Percentiles rank a stretch among this genome's conserved stretches.
These are phyloP conservation scores for Tetramorium parvispinum DNA, from an alignment of 1,140 invertebrate species.

Conservation along the genomic window DNA sequence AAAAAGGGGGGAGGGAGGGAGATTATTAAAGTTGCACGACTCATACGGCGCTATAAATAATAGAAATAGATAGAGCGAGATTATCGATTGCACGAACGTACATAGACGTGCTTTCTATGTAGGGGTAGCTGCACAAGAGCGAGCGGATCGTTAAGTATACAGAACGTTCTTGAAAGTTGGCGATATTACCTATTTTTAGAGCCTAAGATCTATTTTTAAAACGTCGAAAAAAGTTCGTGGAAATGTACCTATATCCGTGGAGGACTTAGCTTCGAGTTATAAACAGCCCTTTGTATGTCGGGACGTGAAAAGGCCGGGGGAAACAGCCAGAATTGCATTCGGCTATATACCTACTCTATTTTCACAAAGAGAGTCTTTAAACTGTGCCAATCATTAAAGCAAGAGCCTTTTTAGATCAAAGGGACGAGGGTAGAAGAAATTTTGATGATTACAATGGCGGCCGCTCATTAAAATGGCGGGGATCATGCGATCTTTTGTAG, in stretches of 20 bases:
- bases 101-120: neutral
- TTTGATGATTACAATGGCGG: neutral
- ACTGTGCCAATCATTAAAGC: conserved; percentile 15
- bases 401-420: neutral
- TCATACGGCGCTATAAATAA: neutral
- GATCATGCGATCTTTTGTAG: neutral
- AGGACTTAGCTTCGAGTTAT: neutral
- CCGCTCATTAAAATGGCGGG: conserved; percentile 9
- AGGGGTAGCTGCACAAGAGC: neutral
- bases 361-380: conserved; percentile 2
- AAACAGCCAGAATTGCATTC: conserved; percentile 8
- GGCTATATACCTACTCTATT: neutral
- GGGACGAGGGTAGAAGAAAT: neutral
- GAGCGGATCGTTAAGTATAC: neutral
- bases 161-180: conserved; percentile 18
- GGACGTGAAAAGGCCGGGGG: neutral
- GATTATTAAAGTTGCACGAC: neutral
- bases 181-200: neutral
- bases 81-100: neutral
- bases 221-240: neutral
- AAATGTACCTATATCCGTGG: neutral
- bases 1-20: neutral
- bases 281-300: conserved; percentile 12
- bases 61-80: conserved; percentile 1
- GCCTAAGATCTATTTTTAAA: neutral